Base-by-base conservation (phyloP, 2,888 invertebrate genomes). In the Hypercompe scribonia region DNA sequence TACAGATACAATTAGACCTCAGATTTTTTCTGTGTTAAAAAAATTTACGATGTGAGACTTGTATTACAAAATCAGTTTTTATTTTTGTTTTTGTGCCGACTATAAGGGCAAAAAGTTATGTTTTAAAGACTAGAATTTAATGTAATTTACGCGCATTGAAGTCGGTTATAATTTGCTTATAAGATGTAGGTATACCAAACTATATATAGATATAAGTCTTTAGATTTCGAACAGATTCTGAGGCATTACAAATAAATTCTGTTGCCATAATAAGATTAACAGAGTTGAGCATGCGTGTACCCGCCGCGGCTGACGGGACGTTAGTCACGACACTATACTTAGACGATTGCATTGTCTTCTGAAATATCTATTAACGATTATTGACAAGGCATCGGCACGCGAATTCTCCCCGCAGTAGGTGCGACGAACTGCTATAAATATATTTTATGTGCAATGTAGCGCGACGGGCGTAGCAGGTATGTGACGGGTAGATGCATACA, bases 321-420 rank as follows among this genome's bases (percentile, higher is more conserved):
- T 95, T 95, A 95, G 92, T 95, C 95, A 95, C 94, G 78, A 81
- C 84, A 89, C 79, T 95, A 95, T 92, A 94, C 93, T 94, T 95
- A 95, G 95, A 88, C 93, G 88, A 92, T 92, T 93, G 95, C 94
- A 95, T 95, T 95, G 95, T 95, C 94, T 94, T 95, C 95, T 95
- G 93, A 95, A 94, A 95, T 95, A 94, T 95, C 95, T 95, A 95
- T 95, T 95, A 95, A 93, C 92, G 93, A 95, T 95, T 95, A 95
- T 95, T 95, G 95, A 95, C 95, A 95, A 93, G 94, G 94, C 93
- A 95, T 95, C 94, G 95, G 95, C 93, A 95, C 90, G 95, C 95
- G 90, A 94, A 92, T 95, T 91, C 93, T 92, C 89, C 90, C 89
- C 89, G 91, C 92, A 90, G 93, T 93, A 95, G 94, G 94, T 95